phyloP scores from a whole-genome alignment of 2,113 vertebrate genomes.

The Ivindomyrus marchei region DNA sequence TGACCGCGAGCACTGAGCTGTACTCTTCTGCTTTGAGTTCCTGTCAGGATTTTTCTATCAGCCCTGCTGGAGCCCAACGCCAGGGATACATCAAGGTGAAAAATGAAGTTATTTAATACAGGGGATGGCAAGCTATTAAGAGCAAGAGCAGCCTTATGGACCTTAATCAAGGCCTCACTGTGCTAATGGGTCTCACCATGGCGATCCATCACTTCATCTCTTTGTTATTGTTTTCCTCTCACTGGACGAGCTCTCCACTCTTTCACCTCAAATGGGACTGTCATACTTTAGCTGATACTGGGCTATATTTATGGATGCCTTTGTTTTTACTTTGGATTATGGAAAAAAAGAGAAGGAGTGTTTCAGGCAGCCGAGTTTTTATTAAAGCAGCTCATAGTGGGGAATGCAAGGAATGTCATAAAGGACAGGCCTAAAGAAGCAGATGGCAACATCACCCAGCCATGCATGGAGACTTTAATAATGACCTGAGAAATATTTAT shows the following conservation, averaged over 20 bases:
- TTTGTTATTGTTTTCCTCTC: background rate
- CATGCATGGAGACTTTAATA: background rate
- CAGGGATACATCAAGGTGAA: background rate
- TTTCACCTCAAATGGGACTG: background rate
- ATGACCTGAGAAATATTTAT: constrained; percentile 26
- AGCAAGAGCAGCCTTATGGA: background rate
- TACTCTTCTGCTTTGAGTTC: background rate
- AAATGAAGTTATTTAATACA: background rate
- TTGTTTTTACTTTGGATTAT: background rate
- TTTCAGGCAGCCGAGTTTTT: background rate
- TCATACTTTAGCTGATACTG: background rate
- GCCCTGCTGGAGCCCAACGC: background rate
- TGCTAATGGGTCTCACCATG: background rate
- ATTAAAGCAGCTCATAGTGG: background rate
- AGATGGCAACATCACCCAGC: background rate
- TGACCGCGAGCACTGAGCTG: background rate
- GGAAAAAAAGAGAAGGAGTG: background rate
- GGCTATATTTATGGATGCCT: background rate
- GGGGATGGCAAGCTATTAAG: background rate
- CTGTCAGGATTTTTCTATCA: constrained; percentile 16
- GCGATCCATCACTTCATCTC: background rate
- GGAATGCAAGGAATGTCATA: background rate
- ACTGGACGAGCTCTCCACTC: background rate
- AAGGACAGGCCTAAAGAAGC: background rate
- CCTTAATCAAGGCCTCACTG: background rate